These are phyloP conservation scores for Imbricaverruca yamaguchii DNA, from an alignment of 2,888 invertebrate species.

Conservation along the genomic window DNA sequence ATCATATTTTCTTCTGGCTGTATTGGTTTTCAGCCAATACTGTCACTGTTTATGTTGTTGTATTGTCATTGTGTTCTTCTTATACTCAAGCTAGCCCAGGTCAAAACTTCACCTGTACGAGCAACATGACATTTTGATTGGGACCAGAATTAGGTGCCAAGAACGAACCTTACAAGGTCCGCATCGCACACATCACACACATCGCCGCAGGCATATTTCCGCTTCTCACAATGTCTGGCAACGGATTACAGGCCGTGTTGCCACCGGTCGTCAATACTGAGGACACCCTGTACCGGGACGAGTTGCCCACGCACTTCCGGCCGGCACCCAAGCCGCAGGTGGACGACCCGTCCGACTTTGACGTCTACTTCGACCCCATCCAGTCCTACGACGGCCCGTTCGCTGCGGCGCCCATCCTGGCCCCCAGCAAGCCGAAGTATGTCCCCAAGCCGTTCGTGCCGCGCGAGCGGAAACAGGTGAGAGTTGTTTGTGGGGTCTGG, in stretches of 20 bases:
- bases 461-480: not conserved
- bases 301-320: not conserved
- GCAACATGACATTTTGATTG: too few relatives aligned
- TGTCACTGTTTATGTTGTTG: too few relatives aligned
- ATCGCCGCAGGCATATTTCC: too few relatives aligned
- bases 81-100: too few relatives aligned
- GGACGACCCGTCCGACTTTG: conserved; percentile 7
- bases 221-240: too few relatives aligned
- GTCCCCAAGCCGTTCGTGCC: conserved; percentile 14
- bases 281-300: conserved; percentile 11
- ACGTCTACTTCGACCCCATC: conserved; percentile 12
- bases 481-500: not conserved
- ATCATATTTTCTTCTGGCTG: too few relatives aligned
- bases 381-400: not conserved
- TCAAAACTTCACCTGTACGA: too few relatives aligned
- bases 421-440: not conserved
- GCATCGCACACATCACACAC: too few relatives aligned
- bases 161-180: too few relatives aligned
- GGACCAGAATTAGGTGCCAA: too few relatives aligned
- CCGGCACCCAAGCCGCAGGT: not conserved
- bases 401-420: not conserved
- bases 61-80: too few relatives aligned
- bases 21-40: too few relatives aligned
- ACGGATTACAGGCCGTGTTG: not conserved
- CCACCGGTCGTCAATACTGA: not conserved